phyloP scores from a whole-genome alignment of 2,113 vertebrate genomes.

The Seriola aureovittata region DNA sequence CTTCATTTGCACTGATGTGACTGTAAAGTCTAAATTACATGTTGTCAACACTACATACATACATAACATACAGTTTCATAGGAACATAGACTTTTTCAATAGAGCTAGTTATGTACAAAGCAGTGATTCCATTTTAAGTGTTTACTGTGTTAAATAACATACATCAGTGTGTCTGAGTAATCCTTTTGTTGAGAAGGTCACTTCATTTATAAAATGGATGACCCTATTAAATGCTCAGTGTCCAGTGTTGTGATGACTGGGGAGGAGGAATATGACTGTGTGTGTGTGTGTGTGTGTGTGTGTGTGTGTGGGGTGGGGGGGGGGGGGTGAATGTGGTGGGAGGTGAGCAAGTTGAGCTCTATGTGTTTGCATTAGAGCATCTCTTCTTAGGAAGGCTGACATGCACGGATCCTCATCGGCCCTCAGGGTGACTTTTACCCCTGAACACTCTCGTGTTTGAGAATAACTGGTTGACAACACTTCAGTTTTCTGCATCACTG shows the following conservation, averaged over 20 bases:
- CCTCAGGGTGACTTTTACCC: conserved; percentile 49
- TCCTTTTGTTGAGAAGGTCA: not conserved
- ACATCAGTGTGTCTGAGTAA: not conserved
- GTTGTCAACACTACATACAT: not conserved
- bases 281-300: not conserved
- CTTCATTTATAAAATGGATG: not conserved
- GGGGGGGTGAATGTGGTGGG: not conserved
- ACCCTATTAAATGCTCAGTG: not conserved
- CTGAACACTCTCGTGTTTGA: conserved; percentile 45
- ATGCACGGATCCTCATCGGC: not conserved
- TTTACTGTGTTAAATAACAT: not conserved
- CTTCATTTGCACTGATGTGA: no score
- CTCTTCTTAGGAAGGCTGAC: not conserved
- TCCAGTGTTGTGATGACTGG: not conserved
- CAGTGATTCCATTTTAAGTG: not conserved
- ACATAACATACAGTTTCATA: not conserved
- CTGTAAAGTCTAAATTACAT: not conserved
- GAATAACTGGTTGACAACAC: conserved; percentile 59
- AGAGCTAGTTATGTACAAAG: not conserved
- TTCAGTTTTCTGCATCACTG: conserved; percentile 56
- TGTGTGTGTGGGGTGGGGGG: not conserved
- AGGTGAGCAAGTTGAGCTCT: not conserved
- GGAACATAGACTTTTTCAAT: no score
- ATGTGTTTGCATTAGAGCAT: conserved; percentile 30
- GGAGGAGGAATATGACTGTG: not conserved